Evolutionary conservation across 2,888 invertebrate genomes (phyloP).

Genomic region (Plebejus melissa): DNA sequence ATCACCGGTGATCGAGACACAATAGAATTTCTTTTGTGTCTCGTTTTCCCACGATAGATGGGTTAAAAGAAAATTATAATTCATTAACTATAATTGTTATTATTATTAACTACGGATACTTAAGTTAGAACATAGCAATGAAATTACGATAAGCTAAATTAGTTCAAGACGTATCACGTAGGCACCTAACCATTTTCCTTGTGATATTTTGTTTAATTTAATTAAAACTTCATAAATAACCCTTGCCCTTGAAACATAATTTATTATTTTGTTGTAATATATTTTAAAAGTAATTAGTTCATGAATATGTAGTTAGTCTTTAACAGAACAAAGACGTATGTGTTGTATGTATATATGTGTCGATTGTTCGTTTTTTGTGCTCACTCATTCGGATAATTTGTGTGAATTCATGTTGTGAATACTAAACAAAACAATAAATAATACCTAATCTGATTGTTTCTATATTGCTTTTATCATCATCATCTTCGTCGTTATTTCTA

Average conservation of each 20-base stretch:
- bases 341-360: background rate
- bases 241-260: background rate
- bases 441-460: slow-evolving; percentile 17
- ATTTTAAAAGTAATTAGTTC: background rate
- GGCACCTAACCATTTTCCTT: background rate
- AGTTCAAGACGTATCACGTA: background rate
- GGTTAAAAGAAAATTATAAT: background rate
- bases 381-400: slow-evolving; percentile 16
- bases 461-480: background rate
- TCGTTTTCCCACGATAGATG: no score
- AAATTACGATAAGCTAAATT: background rate
- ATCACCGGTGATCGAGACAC: no score
- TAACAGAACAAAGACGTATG: background rate
- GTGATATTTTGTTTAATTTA: background rate
- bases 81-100: background rate
- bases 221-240: background rate
- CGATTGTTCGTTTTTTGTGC: slow-evolving; percentile 16
- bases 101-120: background rate
- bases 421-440: slow-evolving; percentile 17
- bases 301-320: background rate
- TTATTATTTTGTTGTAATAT: background rate
- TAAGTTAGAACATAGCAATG: background rate
- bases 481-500: background rate
- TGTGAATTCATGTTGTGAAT: slow-evolving; percentile 14
- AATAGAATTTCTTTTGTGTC: no score